Evolutionary conservation across 2,888 invertebrate species (phyloP), one percentile per base, ranked within the genome.

Genomic region (Leptodirus hochenwartii): DNA sequence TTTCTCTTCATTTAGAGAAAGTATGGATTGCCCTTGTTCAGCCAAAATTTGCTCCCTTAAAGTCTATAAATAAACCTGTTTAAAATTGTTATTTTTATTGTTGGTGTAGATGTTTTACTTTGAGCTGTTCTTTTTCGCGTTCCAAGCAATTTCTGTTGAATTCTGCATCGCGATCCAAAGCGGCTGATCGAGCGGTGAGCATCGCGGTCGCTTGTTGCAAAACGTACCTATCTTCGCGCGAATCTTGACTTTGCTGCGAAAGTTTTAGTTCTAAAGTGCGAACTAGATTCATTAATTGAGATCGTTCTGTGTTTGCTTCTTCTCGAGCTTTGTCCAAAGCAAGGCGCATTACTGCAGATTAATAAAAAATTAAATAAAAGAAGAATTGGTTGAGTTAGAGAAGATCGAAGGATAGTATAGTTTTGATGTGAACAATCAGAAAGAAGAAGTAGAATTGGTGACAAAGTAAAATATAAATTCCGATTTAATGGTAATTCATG

Each of bases 161-260:
- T 44, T 69, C 66, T 0, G 62, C 59, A 48, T 71, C 69, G 39
- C 66, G 60, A 40, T 59, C 64, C 26, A 69, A 60, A 2, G 69
- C 69, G n/a, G 65, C 59, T 31, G 64, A 61, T 48, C 68, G 62
- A 31, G 67, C 66, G 31, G 66, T 62, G 40, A 71, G 57, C 33
- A 64, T 65, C 49, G 67, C 61, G 40, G 61, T 59, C 41, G 66
- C 68, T 45, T 69, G 68, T 41, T 67, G 66, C 12, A 71, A 44
- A 2, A 54, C 53, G 49, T 56, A 54, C 22, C 50, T 39, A 37
- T 55, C 53, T 31, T 54, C 55, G 15, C 47, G 43, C 9, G 46
- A 42, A 44, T 62, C 64, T 42, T 59, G 51, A 26, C 39, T 64
- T 59, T 69, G 68, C 48, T 69, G 68, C 29, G 62, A 63, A 14